These are phyloP conservation scores for Notiomystis cincta DNA, from an alignment of 2,113 vertebrate genomes.

Conservation along the genomic window DNA sequence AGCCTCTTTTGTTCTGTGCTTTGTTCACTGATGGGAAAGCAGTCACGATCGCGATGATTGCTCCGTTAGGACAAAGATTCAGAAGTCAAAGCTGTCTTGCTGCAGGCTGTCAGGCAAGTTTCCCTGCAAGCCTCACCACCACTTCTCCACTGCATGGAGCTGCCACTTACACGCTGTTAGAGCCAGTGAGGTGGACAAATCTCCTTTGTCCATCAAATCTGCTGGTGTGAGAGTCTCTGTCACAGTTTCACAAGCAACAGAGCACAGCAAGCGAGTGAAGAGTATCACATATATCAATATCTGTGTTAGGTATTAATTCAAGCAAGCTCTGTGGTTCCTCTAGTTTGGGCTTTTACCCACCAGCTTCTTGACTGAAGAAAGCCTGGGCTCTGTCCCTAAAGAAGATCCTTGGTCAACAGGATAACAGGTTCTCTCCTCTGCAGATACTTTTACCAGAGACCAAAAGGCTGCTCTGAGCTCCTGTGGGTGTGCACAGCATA, in stretches of 20 bases:
- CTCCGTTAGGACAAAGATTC: conserved; percentile 40
- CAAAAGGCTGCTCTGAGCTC: background rate
- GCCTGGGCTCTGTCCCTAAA: background rate
- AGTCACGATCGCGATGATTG: conserved; percentile 48
- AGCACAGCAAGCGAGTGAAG: background rate
- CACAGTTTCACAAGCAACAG: background rate
- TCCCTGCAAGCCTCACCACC: background rate
- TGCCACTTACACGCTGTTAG: background rate
- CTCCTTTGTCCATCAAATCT: background rate
- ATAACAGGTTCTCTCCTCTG: background rate
- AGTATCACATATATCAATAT: background rate
- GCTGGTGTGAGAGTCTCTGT: background rate
- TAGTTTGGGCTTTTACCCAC: background rate
- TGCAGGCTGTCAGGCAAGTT: conserved; percentile 45
- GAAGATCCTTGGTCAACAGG: background rate
- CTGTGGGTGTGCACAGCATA: background rate
- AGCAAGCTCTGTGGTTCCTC: background rate
- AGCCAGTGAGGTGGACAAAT: background rate
- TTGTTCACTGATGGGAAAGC: conserved; percentile 55
- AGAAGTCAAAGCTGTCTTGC: conserved; percentile 46
- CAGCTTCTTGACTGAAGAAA: background rate
- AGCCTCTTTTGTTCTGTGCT: conserved; percentile 36
- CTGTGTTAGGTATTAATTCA: background rate
- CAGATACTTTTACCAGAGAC: background rate
- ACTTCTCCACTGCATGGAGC: background rate